Percentiles rank a stretch among this genome's conserved stretches.
Evolutionary conservation across 2,888 invertebrate genomes (phyloP).

Genomic region (Xiphydria camelus): DNA sequence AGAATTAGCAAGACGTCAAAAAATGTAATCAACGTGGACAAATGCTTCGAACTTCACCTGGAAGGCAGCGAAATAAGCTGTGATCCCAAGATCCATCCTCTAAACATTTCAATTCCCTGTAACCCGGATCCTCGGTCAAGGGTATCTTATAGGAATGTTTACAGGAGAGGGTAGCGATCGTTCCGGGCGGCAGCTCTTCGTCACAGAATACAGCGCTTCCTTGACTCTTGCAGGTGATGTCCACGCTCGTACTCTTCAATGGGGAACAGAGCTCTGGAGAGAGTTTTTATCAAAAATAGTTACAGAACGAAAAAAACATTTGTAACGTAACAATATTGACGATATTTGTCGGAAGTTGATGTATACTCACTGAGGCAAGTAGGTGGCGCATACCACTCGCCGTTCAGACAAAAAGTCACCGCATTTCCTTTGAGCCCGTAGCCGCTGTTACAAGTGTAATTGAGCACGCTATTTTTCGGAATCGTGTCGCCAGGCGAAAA

Average conservation of each 20-base stretch:
- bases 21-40: conserved; percentile 3
- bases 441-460: conserved; percentile 36
- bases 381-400: conserved; percentile 31
- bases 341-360: too few species aligned
- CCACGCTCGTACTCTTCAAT: conserved; percentile 30
- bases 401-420: conserved; percentile 32
- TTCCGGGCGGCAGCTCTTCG: conserved; percentile 31
- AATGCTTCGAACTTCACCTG: conserved; percentile 31
- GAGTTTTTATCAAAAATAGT: background rate
- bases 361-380: conserved; percentile 30
- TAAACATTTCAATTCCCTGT: conserved; percentile 33
- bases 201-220: conserved; percentile 31
- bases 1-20: background rate
- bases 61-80: conserved; percentile 32
- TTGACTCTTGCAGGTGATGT: conserved; percentile 30
- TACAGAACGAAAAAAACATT: too few species aligned
- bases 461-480: conserved; percentile 32
- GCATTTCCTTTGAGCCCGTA: conserved; percentile 34
- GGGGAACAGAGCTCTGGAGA: conserved; percentile 30
- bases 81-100: conserved; percentile 34
- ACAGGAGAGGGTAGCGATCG: conserved; percentile 35
- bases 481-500: conserved; percentile 34
- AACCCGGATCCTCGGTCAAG: conserved; percentile 35
- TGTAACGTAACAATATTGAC: too few species aligned
- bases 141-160: conserved; percentile 37